Evolutionary conservation across 2,113 vertebrate genomes (phyloP), one percentile per base, ranked within the genome.

Genomic region (Tor tambroides): DNA sequence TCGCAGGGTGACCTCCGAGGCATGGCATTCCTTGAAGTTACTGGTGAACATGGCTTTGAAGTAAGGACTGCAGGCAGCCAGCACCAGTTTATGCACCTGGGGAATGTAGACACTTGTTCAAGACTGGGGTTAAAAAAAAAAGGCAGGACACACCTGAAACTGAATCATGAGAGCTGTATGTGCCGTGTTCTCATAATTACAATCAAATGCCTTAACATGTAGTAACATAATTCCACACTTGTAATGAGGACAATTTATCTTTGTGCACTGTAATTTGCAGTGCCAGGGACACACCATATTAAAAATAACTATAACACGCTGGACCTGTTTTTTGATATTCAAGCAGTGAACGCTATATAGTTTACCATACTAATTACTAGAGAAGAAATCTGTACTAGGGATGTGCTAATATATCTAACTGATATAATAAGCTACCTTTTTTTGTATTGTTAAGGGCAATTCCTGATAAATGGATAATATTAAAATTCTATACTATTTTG

Each of bases 41-140:
- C 94, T 95, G 90, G 96, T 96, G 91, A 96, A 96, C 96, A 96
- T 96, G 90, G 96, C 96, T 89, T 93, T 94, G 91, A 96, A 96
- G 89, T 96, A 96, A 0, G 94, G 91, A 92, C 96, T 96, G 59
- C 94, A 96, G 46, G 96, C 94, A 5, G 96, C 95, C 91, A 96
- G 93, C 0, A 96, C 96, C 88, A 96, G 89, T 87, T 93, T 95
- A 85, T 96, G 96, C 30, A 95, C 95, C 93, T 96, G 89, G 63
- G 35, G 35, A 67, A 74, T 65, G 74, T 76, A 83, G 81, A 76
- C 59, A 78, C 74, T 28, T 76, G 74, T 75, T 43, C 14, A 67
- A 5, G 63, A 5, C n/a, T 65, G 63, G 4, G 1, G 17, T 21
- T 7, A 2, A 80, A 59, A 78, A 51, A 19, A 77, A 10, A 9